These are phyloP conservation scores for human DNA, from an alignment of 2,113 vertebrate species.

Conservation along the genomic window GRCh38 chr6:53929001-53929500, in stretches of 20 bases:
- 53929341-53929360: background rate
- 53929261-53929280: background rate
- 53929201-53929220: background rate
- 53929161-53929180: slow-evolving; percentile 18
- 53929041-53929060: background rate
- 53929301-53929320: background rate
- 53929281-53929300: background rate
- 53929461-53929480: background rate
- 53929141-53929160: background rate
- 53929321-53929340: background rate
- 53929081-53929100: background rate
- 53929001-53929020: background rate
- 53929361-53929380: background rate
- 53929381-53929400: background rate
- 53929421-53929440: background rate
- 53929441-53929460: background rate
- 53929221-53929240: background rate
- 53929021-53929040: background rate
- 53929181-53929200: background rate
- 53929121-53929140: slow-evolving; percentile 20
- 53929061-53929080: background rate
- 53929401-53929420: background rate
- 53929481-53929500: background rate
- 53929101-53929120: background rate
- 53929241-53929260: background rate